Conservation (phyloP, 2,113 vertebrate genomes). For the Oplegnathus fasciatus region DNA sequence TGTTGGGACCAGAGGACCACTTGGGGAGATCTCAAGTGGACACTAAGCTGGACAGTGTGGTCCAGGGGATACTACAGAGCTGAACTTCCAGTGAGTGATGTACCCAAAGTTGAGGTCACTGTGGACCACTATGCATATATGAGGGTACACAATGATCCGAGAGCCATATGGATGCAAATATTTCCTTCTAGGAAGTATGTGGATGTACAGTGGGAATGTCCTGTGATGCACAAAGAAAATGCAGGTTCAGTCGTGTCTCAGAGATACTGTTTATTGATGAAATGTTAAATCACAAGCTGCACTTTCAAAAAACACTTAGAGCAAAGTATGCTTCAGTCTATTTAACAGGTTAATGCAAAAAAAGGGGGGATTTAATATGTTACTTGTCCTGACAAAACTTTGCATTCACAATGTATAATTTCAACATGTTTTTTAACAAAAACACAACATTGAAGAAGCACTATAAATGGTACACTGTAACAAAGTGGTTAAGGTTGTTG, state of each 20-base stretch:
- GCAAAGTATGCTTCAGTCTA: slow-evolving; percentile 32
- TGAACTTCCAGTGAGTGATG: slow-evolving; percentile 6
- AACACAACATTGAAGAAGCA: slow-evolving; percentile 36
- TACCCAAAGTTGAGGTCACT: slow-evolving; percentile 38
- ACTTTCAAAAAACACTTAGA: slow-evolving; percentile 71
- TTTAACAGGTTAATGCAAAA: slow-evolving; percentile 44
- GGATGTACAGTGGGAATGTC: slow-evolving; percentile 11
- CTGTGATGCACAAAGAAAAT: slow-evolving; percentile 42
- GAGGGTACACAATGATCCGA: slow-evolving; percentile 27
- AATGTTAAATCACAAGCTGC: slow-evolving; percentile 71
- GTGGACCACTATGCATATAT: neutral
- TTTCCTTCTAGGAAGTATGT: slow-evolving; percentile 46
- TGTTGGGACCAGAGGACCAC: slow-evolving; percentile 20
- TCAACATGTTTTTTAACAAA: slow-evolving; percentile 22
- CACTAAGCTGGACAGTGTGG: slow-evolving; percentile 33
- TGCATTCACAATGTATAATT: slow-evolving; percentile 55
- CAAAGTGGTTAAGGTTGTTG: slow-evolving; percentile 29
- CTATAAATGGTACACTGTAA: slow-evolving; percentile 46
- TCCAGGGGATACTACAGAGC: slow-evolving; percentile 41
- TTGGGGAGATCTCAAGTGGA: slow-evolving; percentile 29
- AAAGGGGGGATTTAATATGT: slow-evolving; percentile 31
- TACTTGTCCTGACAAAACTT: slow-evolving; percentile 43
- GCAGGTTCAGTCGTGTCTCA: slow-evolving; percentile 23
- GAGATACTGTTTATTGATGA: slow-evolving; percentile 61
- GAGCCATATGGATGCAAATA: slow-evolving; percentile 32